phyloP scores from a whole-genome alignment of 1,140 invertebrate genomes.

The Drosophila nigromelanica region DNA sequence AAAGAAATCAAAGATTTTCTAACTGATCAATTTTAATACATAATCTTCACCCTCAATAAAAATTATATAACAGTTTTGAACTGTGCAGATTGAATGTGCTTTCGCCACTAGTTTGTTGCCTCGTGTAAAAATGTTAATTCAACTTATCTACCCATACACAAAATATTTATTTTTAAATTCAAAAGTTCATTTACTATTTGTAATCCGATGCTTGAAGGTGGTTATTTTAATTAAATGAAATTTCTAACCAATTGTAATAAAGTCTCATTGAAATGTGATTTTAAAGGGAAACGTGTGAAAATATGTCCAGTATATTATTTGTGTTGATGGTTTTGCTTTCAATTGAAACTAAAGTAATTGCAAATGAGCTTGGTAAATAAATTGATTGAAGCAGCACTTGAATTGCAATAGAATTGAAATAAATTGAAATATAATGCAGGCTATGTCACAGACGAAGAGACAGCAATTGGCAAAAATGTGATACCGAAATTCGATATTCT shows the following conservation, averaged over 20 bases:
- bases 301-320: constrained; percentile 3
- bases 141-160: too few relatives aligned
- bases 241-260: neutral
- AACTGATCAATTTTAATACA: too few relatives aligned
- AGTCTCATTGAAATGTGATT: constrained; percentile 6
- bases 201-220: too few relatives aligned
- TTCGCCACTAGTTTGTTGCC: too few relatives aligned
- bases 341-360: neutral
- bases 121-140: too few relatives aligned
- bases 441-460: constrained; percentile 8
- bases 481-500: constrained; percentile 29
- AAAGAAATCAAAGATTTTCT: too few relatives aligned
- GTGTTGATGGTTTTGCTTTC: neutral
- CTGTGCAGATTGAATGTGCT: too few relatives aligned
- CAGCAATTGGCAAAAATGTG: neutral
- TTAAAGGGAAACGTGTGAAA: neutral
- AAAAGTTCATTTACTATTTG: too few relatives aligned
- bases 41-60: too few relatives aligned
- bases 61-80: too few relatives aligned
- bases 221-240: neutral
- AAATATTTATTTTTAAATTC: too few relatives aligned
- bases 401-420: constrained; percentile 41
- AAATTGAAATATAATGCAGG: constrained; percentile 43
- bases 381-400: constrained; percentile 8
- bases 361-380: constrained; percentile 16